Conservation (phyloP, 92 coral and sea anemone species). For the Porites evermanni region DNA sequence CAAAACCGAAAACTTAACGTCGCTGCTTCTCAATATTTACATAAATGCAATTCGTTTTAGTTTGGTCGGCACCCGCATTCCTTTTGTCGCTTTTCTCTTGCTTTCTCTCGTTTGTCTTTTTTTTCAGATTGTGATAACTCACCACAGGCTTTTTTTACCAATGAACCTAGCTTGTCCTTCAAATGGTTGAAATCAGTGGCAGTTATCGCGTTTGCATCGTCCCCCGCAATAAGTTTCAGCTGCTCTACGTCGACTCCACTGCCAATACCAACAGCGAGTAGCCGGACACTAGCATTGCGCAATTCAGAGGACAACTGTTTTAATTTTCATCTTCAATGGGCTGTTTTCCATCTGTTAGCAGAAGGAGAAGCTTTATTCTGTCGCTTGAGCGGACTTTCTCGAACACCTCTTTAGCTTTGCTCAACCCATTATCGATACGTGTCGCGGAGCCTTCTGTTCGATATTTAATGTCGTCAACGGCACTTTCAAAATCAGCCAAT, state of each 20-base stretch:
- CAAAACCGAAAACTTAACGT: too few species aligned
- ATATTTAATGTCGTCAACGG: background rate
- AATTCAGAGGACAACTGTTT: background rate
- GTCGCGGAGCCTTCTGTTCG: background rate
- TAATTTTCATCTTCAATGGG: background rate
- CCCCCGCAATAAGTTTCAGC: background rate
- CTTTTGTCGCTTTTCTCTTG: too few species aligned
- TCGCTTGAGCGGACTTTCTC: background rate
- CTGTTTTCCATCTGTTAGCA: slow-evolving; percentile 2
- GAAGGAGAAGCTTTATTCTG: background rate
- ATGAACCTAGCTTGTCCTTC: background rate
- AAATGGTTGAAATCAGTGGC: background rate
- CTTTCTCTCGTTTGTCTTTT: too few species aligned
- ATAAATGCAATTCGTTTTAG: too few species aligned
- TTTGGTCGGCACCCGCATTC: too few species aligned
- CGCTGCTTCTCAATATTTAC: too few species aligned
- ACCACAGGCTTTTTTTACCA: background rate
- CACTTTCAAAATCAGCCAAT: background rate
- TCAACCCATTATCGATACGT: background rate
- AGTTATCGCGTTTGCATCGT: background rate
- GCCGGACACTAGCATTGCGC: background rate
- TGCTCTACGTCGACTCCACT: background rate
- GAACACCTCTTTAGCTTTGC: background rate
- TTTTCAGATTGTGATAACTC: background rate
- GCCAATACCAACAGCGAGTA: slow-evolving; percentile 12